Evolutionary conservation across 2,797 vertebrate genomes (phyloP).

Genomic region (Periophthalmus magnuspinnatus): DNA sequence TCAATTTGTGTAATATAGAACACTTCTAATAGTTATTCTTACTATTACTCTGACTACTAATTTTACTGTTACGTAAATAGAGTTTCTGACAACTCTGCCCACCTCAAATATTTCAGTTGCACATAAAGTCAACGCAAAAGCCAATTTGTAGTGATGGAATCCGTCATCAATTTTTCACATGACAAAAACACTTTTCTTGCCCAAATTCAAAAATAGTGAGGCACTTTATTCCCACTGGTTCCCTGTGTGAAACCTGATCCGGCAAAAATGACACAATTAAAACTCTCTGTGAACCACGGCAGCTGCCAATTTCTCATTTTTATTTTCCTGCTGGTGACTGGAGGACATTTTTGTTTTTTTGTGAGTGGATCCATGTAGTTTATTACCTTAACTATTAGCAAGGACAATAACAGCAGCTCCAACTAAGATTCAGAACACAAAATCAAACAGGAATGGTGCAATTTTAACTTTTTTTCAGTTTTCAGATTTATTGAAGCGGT

Average conservation of each 20-base stretch:
- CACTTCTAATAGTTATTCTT: no score
- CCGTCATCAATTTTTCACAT: not conserved
- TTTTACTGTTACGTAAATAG: no score
- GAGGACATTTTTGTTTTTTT: slow-evolving; percentile 15
- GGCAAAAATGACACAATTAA: slow-evolving; percentile 31
- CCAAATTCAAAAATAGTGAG: not conserved
- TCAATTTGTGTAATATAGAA: no score
- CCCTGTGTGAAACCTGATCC: slow-evolving; percentile 3
- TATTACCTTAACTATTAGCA: slow-evolving; percentile 50
- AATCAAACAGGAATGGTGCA: slow-evolving; percentile 28
- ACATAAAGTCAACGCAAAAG: not conserved
- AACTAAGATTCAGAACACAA: slow-evolving; percentile 34
- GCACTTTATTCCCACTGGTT: not conserved
- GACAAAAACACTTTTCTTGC: not conserved
- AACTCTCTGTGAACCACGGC: slow-evolving; percentile 2
- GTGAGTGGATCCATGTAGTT: slow-evolving; percentile 38
- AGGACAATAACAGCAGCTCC: slow-evolving; percentile 31
- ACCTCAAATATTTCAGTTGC: no score
- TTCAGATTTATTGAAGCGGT: slow-evolving; percentile 30
- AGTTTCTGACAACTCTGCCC: no score
- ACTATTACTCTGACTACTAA: no score
- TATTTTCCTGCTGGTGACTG: slow-evolving; percentile 17
- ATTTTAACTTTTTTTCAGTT: slow-evolving; percentile 35
- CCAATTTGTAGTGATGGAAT: not conserved
- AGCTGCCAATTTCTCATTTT: slow-evolving; percentile 33